phyloP scores from a whole-genome alignment of 2,113 vertebrate genomes.

The Gopherus flavomarginatus region DNA sequence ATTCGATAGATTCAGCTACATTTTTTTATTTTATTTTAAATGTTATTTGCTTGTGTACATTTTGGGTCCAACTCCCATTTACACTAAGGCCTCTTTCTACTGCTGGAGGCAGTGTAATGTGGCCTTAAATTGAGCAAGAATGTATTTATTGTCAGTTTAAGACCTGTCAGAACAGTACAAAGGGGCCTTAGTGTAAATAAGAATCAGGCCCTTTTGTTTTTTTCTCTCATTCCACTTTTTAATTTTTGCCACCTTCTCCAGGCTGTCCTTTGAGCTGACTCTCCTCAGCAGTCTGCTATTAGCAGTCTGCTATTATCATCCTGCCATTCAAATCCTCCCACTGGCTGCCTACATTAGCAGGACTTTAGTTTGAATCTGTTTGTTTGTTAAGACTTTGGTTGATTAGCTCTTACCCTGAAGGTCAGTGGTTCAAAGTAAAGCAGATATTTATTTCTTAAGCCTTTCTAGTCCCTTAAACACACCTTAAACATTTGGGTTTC shows the following conservation, averaged over 20 bases:
- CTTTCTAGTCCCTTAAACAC: accelerated
- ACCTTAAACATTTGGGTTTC: neutral
- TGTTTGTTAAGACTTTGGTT: neutral
- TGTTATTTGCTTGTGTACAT: too few relatives aligned
- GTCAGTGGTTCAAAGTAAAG: neutral
- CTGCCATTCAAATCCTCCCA: neutral
- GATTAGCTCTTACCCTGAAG: neutral
- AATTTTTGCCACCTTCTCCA: neutral
- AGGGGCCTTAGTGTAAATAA: neutral
- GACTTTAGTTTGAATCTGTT: neutral
- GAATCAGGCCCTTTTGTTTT: neutral
- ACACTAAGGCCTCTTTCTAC: neutral
- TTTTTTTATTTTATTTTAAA: neutral
- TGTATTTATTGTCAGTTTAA: neutral
- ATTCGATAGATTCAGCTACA: neutral
- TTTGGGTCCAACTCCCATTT: neutral
- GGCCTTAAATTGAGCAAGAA: neutral
- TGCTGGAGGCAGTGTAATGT: neutral
- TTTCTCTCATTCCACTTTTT: neutral
- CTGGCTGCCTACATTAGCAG: neutral
- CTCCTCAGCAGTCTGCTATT: neutral
- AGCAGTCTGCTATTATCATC: neutral
- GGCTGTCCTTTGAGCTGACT: neutral
- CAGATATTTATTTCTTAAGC: neutral
- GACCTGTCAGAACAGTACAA: neutral